Percentiles rank a stretch among this genome's conserved stretches.
These are phyloP conservation scores for Catharus minimus DNA, from an alignment of 2,113 vertebrate genomes.

Conservation along the genomic window DNA sequence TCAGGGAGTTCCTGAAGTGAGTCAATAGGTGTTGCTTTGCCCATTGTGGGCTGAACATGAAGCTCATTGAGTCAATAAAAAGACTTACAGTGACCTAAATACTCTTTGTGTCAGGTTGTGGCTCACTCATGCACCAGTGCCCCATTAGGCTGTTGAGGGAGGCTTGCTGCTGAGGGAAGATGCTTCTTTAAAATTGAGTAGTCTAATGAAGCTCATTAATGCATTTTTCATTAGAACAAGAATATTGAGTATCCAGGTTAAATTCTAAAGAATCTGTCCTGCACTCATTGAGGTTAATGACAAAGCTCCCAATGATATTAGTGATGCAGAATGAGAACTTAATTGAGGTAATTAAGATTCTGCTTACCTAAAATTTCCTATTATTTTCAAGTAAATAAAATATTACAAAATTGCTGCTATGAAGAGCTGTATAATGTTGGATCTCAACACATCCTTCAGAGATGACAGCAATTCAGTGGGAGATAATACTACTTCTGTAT, in stretches of 20 bases:
- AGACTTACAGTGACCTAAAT: not conserved
- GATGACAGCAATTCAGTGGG: slow-evolving; percentile 7
- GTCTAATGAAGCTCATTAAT: slow-evolving; percentile 57
- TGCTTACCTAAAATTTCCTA: slow-evolving; percentile 47
- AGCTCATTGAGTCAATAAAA: not conserved
- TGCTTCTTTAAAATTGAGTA: slow-evolving; percentile 20
- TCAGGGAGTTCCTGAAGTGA: not conserved
- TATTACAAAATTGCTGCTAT: slow-evolving; percentile 14
- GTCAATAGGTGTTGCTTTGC: slow-evolving; percentile 1
- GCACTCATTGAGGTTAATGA: slow-evolving; percentile 50
- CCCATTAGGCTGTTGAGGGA: not conserved
- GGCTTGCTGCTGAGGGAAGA: not conserved
- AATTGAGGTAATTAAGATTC: slow-evolving; percentile 65
- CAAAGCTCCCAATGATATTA: slow-evolving; percentile 40
- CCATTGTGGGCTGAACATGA: not conserved
- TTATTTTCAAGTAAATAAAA: slow-evolving; percentile 49
- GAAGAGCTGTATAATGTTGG: slow-evolving; percentile 18
- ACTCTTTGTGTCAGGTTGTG: not conserved
- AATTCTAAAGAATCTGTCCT: slow-evolving; percentile 50
- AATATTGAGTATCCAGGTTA: slow-evolving; percentile 57
- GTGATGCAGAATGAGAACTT: slow-evolving; percentile 49
- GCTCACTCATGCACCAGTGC: not conserved
- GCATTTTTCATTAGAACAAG: slow-evolving; percentile 58
- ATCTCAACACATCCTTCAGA: slow-evolving; percentile 42
- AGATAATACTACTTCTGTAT: not conserved